These are phyloP conservation scores for Intellagama lesueurii DNA, from an alignment of 2,797 vertebrate species.

Conservation along the genomic window DNA sequence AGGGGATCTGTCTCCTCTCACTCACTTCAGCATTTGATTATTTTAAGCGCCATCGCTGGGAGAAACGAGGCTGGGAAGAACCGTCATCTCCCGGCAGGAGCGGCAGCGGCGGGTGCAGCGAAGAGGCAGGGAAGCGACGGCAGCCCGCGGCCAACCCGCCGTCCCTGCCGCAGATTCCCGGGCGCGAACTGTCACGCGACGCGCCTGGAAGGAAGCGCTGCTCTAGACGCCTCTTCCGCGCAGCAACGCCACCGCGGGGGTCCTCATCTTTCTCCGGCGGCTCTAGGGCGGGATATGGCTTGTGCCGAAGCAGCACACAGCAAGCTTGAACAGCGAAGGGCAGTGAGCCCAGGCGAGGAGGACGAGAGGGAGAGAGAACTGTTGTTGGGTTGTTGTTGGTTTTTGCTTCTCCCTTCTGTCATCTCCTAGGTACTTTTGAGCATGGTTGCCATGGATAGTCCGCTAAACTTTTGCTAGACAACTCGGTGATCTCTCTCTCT, in stretches of 20 bases:
- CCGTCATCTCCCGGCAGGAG: conserved; percentile 12
- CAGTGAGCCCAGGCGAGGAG: neutral
- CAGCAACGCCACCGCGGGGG: neutral
- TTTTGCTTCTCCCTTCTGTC: neutral
- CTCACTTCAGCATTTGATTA: conserved; percentile 42
- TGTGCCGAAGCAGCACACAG: no score
- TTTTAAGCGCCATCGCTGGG: conserved; percentile 42
- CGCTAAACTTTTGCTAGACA: no score
- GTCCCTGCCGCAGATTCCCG: neutral
- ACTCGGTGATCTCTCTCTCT: no score
- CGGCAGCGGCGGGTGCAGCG: neutral
- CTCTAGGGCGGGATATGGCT: neutral
- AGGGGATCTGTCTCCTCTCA: conserved; percentile 57
- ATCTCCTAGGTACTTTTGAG: neutral
- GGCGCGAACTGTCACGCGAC: conserved; percentile 2
- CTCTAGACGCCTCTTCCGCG: neutral
- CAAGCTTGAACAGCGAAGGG: neutral
- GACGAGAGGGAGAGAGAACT: neutral
- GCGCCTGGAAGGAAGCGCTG: neutral
- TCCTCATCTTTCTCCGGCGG: neutral
- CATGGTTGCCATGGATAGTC: neutral
- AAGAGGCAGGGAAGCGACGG: neutral
- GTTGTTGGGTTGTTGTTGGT: no score
- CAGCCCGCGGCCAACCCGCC: neutral
- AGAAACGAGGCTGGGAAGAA: conserved; percentile 43